Percentiles rank a stretch among this genome's conserved stretches.
Evolutionary conservation across 2,113 vertebrate species (phyloP).

Genomic region (Heterotis niloticus): DNA sequence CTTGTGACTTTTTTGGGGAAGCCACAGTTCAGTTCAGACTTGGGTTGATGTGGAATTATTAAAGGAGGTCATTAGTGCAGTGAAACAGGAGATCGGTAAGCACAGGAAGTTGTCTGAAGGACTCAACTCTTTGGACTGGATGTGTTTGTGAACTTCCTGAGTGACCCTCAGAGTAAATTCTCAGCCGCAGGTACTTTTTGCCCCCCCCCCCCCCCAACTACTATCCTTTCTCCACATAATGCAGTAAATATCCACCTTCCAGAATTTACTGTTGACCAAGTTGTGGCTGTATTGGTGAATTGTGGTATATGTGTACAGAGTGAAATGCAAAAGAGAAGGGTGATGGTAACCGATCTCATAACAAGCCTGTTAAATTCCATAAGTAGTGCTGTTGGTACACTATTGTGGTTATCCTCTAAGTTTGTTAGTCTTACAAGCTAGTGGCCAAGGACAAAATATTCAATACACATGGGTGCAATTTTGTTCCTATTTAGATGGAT

Average conservation of each 20-base stretch:
- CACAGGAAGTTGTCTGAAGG: background rate
- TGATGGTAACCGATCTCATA: no score
- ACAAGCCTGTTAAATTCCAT: no score
- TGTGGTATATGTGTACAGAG: background rate
- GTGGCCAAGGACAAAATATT: no score
- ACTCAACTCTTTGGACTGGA: slow-evolving; percentile 14
- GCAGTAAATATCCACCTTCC: background rate
- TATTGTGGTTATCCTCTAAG: no score
- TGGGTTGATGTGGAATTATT: slow-evolving; percentile 1
- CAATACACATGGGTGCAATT: no score
- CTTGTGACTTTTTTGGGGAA: background rate
- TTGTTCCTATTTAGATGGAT: no score
- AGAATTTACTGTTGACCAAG: background rate
- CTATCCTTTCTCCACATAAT: background rate
- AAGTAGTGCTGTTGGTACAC: no score
- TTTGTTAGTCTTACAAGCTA: no score
- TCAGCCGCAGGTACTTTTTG: background rate
- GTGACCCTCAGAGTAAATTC: slow-evolving; percentile 19
- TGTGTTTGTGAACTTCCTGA: slow-evolving; percentile 32
- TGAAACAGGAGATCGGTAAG: slow-evolving; percentile 2
- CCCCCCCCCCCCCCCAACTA: background rate
- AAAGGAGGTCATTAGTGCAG: background rate
- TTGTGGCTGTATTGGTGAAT: background rate
- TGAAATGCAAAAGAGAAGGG: no score
- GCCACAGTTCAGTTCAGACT: background rate